phyloP scores from a whole-genome alignment of 2,888 invertebrate species.

The Cheilosia impressa region DNA sequence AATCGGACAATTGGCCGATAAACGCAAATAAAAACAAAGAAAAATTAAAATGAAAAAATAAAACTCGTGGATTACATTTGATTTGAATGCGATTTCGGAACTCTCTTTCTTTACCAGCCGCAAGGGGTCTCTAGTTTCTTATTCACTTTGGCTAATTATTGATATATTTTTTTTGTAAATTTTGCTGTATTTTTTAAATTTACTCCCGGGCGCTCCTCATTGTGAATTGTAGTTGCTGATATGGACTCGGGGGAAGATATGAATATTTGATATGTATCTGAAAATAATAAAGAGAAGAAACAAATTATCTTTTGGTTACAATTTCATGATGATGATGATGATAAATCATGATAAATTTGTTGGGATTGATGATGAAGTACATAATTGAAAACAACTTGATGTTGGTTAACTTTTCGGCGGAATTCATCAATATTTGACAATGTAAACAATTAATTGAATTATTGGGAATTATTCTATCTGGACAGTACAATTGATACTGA shows the following conservation, averaged over 20 bases:
- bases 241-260: slow-evolving; percentile 23
- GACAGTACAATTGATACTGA: too few species aligned
- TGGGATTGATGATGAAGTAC: not conserved
- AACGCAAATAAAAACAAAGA: not conserved
- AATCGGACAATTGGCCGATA: slow-evolving; percentile 3
- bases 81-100: not conserved
- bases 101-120: not conserved
- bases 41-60: slow-evolving; percentile 33
- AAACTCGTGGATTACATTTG: slow-evolving; percentile 57
- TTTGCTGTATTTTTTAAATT: slow-evolving; percentile 14
- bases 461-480: too few species aligned
- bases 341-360: not conserved
- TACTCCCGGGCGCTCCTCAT: slow-evolving; percentile 41
- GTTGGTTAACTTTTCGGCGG: too few species aligned
- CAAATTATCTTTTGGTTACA: slow-evolving; percentile 3
- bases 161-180: not conserved
- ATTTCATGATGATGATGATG: not conserved
- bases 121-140: not conserved
- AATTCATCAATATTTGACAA: too few species aligned
- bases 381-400: too few species aligned
- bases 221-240: slow-evolving; percentile 13
- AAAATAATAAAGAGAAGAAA: slow-evolving; percentile 7
- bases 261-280: slow-evolving; percentile 59
- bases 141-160: not conserved
- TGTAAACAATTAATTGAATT: too few species aligned